Evolutionary conservation across 2,888 invertebrate genomes (phyloP).

Genomic region (Drosophila longiperda): DNA sequence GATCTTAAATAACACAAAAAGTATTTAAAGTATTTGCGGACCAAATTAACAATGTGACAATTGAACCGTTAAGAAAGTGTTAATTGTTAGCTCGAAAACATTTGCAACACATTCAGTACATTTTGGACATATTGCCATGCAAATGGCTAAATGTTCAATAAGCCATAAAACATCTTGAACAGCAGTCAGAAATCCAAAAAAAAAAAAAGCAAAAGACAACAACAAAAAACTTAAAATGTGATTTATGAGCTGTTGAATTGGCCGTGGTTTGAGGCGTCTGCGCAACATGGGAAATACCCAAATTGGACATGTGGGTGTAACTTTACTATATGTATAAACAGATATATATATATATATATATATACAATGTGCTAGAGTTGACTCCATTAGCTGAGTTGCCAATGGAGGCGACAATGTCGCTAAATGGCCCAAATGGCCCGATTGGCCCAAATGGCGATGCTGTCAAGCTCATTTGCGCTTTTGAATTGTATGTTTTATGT

Average conservation of each 20-base stretch:
- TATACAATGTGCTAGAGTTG: slow-evolving; percentile 25
- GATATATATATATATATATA: slow-evolving; percentile 1
- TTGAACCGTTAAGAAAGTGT: slow-evolving; percentile 17
- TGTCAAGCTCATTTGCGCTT: slow-evolving; percentile 47
- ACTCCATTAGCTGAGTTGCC: slow-evolving; percentile 46
- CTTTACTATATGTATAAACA: slow-evolving; percentile 2
- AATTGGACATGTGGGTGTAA: slow-evolving; percentile 45
- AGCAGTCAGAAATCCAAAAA: slow-evolving; percentile 46
- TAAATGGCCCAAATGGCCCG: slow-evolving; percentile 51
- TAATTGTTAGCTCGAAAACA: slow-evolving; percentile 31
- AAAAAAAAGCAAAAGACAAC: slow-evolving; percentile 36
- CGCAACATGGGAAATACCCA: slow-evolving; percentile 60
- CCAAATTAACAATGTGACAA: slow-evolving; percentile 23
- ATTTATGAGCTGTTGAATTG: slow-evolving; percentile 71
- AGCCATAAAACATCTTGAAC: slow-evolving; percentile 50
- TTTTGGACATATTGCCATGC: slow-evolving; percentile 46
- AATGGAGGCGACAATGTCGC: slow-evolving; percentile 50
- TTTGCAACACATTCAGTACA: slow-evolving; percentile 41
- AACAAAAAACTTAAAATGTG: slow-evolving; percentile 43
- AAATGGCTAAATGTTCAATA: slow-evolving; percentile 59
- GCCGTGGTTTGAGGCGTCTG: slow-evolving; percentile 35
- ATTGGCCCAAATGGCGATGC: slow-evolving; percentile 32
- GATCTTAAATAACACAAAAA: neutral
- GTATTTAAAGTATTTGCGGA: neutral
- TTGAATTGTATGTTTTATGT: slow-evolving; percentile 24